These are phyloP conservation scores for Amblyjoppa fuscipennis DNA, from an alignment of 2,888 invertebrate species.

Conservation along the genomic window DNA sequence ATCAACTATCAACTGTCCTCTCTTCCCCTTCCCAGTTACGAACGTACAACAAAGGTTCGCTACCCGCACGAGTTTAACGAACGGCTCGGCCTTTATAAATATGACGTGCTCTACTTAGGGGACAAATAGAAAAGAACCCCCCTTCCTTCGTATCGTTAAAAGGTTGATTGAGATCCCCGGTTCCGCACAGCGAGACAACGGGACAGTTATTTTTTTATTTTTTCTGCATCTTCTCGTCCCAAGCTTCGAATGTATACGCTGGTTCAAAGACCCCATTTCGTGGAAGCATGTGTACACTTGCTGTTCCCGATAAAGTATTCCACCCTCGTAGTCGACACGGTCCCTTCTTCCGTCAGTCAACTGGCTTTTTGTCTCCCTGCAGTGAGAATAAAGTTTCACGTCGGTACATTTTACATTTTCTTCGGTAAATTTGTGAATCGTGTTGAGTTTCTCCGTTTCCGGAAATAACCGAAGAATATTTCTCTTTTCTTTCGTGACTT, in stretches of 20 bases:
- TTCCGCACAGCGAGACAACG: slow-evolving; percentile 14
- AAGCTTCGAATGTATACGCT: background rate
- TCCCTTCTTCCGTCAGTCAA: slow-evolving; percentile 43
- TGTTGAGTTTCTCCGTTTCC: background rate
- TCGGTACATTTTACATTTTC: background rate
- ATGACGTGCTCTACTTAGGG: slow-evolving; percentile 32
- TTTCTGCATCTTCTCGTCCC: background rate
- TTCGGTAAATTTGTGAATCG: background rate
- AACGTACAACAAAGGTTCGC: background rate
- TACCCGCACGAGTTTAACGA: slow-evolving; percentile 24
- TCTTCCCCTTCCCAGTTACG: background rate
- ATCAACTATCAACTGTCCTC: slow-evolving; percentile 20
- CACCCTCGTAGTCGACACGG: slow-evolving; percentile 51
- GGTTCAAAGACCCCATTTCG: slow-evolving; percentile 49
- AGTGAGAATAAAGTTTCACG: background rate
- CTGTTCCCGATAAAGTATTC: slow-evolving; percentile 52
- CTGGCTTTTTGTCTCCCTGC: slow-evolving; percentile 31
- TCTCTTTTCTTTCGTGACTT: background rate
- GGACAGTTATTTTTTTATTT: slow-evolving; percentile 4
- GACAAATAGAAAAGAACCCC: slow-evolving; percentile 17
- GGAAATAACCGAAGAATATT: too few species aligned
- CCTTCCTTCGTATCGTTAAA: slow-evolving; percentile 17
- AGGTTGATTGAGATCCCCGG: slow-evolving; percentile 22
- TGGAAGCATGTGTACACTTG: slow-evolving; percentile 32
- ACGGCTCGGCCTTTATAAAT: slow-evolving; percentile 40